Conservation (phyloP, 2,113 vertebrate genomes). For the Eretmochelys imbricata region DNA sequence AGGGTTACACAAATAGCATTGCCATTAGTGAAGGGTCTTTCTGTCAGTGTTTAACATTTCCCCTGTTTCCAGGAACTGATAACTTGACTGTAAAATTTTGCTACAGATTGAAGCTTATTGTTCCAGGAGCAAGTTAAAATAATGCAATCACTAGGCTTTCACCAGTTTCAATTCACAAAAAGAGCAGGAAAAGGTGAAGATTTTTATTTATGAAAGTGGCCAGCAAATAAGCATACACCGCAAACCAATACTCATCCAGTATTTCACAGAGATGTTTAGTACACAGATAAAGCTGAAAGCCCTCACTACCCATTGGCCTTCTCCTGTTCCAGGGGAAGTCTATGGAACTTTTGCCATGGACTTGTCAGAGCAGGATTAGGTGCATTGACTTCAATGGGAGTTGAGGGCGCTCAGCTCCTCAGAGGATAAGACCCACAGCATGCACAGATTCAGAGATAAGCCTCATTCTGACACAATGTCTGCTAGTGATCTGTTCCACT, state of each 20-base stretch:
- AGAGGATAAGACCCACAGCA: background rate
- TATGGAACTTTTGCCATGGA: background rate
- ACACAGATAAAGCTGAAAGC: background rate
- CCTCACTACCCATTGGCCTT: background rate
- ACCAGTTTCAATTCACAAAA: background rate
- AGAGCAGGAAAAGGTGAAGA: background rate
- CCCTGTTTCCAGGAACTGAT: slow-evolving; percentile 4
- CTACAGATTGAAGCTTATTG: background rate
- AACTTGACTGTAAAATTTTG: slow-evolving; percentile 31
- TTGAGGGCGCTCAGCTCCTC: background rate
- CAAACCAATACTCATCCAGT: background rate
- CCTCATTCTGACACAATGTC: background rate
- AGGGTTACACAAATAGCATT: background rate
- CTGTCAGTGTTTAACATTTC: slow-evolving; percentile 19
- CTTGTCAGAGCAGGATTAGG: background rate
- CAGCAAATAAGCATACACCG: background rate
- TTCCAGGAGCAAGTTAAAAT: slow-evolving; percentile 2
- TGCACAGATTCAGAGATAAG: background rate
- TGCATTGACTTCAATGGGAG: background rate
- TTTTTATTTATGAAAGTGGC: background rate
- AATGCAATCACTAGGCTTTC: background rate
- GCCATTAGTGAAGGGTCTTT: background rate
- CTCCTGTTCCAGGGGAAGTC: background rate
- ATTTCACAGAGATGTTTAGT: background rate
- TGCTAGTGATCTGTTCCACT: background rate